These are phyloP conservation scores for Tokudaia tokunoshimensis DNA, from an alignment of 2,797 vertebrate species.

Conservation along the genomic window DNA sequence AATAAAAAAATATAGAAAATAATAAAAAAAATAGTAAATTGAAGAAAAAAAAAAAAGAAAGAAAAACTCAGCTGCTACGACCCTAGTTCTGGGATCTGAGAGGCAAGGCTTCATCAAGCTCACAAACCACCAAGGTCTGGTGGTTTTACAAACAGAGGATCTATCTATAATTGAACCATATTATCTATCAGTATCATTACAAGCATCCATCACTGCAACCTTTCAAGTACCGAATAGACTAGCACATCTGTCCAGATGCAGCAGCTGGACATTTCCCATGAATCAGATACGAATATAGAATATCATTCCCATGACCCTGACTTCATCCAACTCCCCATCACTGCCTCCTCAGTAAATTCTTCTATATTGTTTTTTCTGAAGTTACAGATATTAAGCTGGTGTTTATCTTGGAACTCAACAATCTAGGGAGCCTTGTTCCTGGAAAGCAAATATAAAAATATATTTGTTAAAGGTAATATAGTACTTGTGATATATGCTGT, in stretches of 20 bases:
- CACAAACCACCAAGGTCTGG: not conserved
- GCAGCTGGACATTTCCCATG: not conserved
- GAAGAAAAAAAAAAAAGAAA: too few relatives aligned
- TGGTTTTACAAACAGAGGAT: not conserved
- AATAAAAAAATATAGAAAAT: too few relatives aligned
- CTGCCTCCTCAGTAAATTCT: not conserved
- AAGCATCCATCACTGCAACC: not conserved
- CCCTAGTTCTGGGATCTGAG: not conserved
- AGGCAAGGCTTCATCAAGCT: not conserved
- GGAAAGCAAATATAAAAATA: not conserved
- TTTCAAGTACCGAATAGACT: not conserved
- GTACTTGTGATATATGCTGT: not conserved
- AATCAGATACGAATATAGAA: not conserved
- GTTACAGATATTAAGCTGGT: not conserved
- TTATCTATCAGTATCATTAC: not conserved
- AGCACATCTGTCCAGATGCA: not conserved
- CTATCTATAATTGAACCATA: not conserved
- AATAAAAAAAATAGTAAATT: too few relatives aligned
- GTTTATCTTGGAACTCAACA: not conserved
- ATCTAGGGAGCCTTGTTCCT: not conserved
- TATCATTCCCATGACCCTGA: not conserved
- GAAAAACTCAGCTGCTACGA: not conserved
- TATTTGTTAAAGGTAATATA: not conserved
- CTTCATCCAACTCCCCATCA: not conserved
- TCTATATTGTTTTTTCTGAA: slow-evolving; percentile 3